These are phyloP conservation scores for Drosophila sulfurigaster DNA, from an alignment of 1,140 invertebrate genomes.

Conservation along the genomic window DNA sequence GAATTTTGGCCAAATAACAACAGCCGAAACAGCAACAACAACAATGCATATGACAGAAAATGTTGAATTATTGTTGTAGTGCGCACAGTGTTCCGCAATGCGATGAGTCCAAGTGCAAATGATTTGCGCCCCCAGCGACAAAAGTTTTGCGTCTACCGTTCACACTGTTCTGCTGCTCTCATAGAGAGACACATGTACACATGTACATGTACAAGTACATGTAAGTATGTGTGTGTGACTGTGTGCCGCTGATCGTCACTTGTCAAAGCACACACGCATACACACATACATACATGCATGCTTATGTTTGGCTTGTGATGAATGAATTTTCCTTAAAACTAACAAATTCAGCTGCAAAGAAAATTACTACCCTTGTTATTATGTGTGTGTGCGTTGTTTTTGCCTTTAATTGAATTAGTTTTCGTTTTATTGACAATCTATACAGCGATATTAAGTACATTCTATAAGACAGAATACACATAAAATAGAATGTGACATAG, in stretches of 20 bases:
- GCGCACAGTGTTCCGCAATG: slow-evolving; percentile 34
- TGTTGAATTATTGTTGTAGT: slow-evolving; percentile 4
- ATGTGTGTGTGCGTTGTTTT: slow-evolving; percentile 9
- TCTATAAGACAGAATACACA: no score
- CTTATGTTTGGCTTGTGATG: neutral
- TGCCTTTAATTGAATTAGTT: slow-evolving; percentile 61
- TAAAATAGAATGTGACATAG: no score
- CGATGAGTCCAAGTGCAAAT: neutral
- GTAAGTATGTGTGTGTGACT: slow-evolving; percentile 9
- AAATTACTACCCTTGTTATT: slow-evolving; percentile 5
- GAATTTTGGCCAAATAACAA: slow-evolving; percentile 76
- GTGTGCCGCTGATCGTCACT: no score
- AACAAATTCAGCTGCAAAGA: slow-evolving; percentile 24
- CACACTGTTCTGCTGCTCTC: neutral
- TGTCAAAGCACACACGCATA: no score
- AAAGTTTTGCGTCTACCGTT: no score
- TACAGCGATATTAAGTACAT: no score
- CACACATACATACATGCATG: no score
- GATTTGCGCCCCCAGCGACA: no score
- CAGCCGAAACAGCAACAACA: slow-evolving; percentile 39
- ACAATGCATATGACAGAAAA: slow-evolving; percentile 50
- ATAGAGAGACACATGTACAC: neutral
- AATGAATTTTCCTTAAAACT: slow-evolving; percentile 66
- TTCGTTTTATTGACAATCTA: no score
- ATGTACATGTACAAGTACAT: neutral